Evolutionary conservation across 1,140 invertebrate species (phyloP), one percentile per base, ranked within the genome.

Genomic region (Helicoverpa zea): DNA sequence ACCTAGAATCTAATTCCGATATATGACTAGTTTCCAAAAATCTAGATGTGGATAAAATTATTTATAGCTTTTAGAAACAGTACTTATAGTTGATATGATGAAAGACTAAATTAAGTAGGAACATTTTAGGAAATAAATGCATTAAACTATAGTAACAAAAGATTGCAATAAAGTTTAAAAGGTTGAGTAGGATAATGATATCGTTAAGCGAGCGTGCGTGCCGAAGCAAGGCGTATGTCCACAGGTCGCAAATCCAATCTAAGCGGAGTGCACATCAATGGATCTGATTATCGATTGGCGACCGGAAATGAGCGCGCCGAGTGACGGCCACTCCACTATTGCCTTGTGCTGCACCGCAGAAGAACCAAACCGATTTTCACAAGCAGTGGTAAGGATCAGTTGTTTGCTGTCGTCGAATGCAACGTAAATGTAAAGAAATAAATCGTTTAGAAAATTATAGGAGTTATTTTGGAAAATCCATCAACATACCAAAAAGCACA

Each of bases 281-380:
- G 64, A 82, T 43, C 78, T 80, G 81, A 83, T 80, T 83, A 80
- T 80, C 63, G 78, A 83, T 82, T 70, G 70, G 58, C 51, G 54
- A 58, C 16, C 61, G 81, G 81, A 83, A 83, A 83, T 83, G 78
- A 83, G 73, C 56, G 66, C 49, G 58, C 56, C 49, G 35, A 70
- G 77, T 72, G 58, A 72, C 78, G 81, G 73, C 81, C 58, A 82
- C 68, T 64, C 54, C 35, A 80, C 61, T 52, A 59, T 70, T 54
- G 16, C 64, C 14, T 13, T 2, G 10, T 43, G 13, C 14, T 16
- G 10, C 35, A 73, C 13, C 14, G 10, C 70, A 73, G 54, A 43
- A 56, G 30, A 30, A 35, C 70, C 13, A 43, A 58, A 18, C 9
- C 16, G 16, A 18, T 49, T 23, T 61, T 2, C 23, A 61, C 23